Evolutionary conservation across 2,888 invertebrate genomes (phyloP).

Genomic region (Mayetiola destructor): DNA sequence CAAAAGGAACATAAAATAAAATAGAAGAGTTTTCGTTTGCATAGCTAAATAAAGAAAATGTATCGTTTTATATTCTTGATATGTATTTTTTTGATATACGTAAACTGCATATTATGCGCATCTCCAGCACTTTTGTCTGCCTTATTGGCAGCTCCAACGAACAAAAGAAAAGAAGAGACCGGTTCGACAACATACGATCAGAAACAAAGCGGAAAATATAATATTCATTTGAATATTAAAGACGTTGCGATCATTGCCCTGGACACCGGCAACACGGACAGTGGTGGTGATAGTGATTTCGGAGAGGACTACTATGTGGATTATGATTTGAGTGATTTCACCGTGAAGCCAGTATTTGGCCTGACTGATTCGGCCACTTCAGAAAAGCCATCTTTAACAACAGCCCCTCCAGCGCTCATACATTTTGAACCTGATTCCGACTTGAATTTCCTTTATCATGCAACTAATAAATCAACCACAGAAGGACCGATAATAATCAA

Average conservation of each 20-base stretch:
- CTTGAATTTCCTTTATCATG: background rate
- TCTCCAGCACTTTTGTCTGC: background rate
- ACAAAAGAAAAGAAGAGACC: too few relatives aligned
- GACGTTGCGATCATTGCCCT: conserved; percentile 60
- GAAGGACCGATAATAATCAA: conserved; percentile 7
- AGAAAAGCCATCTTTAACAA: background rate
- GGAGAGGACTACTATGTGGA: conserved; percentile 19
- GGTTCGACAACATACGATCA: conserved; percentile 39
- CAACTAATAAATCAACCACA: conserved; percentile 16
- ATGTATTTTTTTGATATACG: background rate
- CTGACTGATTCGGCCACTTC: conserved; percentile 21
- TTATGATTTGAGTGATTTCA: conserved; percentile 31
- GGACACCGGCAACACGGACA: conserved; percentile 35
- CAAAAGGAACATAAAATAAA: too few relatives aligned
- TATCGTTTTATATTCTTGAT: background rate
- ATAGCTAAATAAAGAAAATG: background rate
- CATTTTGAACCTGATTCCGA: too few relatives aligned
- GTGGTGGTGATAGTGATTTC: background rate
- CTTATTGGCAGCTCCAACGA: conserved; percentile 2
- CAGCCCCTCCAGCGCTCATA: background rate
- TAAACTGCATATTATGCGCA: background rate
- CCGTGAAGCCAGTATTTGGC: conserved; percentile 27
- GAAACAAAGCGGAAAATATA: conserved; percentile 61
- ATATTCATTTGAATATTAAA: conserved; percentile 65
- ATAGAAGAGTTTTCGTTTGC: background rate